Conservation (phyloP, 2,888 invertebrate species). For the Alloscopus bannaensis region DNA sequence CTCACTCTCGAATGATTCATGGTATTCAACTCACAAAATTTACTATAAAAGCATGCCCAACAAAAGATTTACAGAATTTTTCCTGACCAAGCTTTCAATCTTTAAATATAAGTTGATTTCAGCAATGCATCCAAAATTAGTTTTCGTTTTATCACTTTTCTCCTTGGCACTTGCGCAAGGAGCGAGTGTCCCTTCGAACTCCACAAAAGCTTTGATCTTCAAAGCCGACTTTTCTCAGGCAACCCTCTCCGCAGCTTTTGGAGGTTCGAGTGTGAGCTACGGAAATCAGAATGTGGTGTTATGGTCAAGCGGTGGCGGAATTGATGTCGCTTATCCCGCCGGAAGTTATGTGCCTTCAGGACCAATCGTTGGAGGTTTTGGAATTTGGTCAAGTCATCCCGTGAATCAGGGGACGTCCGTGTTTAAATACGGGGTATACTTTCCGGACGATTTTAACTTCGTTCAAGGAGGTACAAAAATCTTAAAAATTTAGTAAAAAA, state of each 20-base stretch:
- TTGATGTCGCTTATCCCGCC: conserved; percentile 67
- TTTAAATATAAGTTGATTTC: no score
- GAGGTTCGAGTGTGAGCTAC: conserved; percentile 60
- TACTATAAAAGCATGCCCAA: no score
- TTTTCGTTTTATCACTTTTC: background rate
- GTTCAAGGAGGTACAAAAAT: conserved; percentile 56
- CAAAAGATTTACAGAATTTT: no score
- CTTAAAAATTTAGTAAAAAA: no score
- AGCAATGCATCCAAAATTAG: background rate
- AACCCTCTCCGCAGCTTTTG: conserved; percentile 64
- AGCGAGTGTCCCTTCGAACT: conserved; percentile 1
- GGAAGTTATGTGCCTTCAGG: conserved; percentile 68
- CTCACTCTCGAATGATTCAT: no score
- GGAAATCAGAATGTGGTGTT: conserved; percentile 69
- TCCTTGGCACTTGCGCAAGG: conserved; percentile 24
- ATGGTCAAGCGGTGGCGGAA: conserved; percentile 70
- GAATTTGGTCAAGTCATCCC: conserved; percentile 66
- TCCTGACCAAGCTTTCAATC: no score
- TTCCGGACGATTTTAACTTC: conserved; percentile 66
- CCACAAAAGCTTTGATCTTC: conserved; percentile 51
- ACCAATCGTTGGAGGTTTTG: conserved; percentile 67
- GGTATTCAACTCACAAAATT: no score
- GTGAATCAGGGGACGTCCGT: conserved; percentile 58
- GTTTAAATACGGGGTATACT: conserved; percentile 67
- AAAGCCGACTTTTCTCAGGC: conserved; percentile 67